These are phyloP conservation scores for Eupristina koningsbergeri DNA, from an alignment of 1,140 invertebrate species.

Conservation along the genomic window DNA sequence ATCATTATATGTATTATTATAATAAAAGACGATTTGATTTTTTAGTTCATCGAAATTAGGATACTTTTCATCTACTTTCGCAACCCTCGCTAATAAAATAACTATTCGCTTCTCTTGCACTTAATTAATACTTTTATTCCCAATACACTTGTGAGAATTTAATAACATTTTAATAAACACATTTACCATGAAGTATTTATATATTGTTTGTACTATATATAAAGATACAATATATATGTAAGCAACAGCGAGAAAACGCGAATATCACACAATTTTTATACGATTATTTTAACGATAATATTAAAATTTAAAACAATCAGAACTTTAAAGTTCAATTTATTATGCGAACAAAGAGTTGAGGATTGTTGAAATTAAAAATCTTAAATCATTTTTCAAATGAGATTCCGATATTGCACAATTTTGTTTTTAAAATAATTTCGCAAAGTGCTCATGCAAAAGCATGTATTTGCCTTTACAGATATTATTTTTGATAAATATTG, in stretches of 20 bases:
- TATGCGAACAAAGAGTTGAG: background rate
- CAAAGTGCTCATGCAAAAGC: background rate
- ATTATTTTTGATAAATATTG: too few species aligned
- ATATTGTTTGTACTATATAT: slow-evolving; percentile 5
- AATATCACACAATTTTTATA: background rate
- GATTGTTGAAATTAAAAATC: background rate
- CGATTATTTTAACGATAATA: background rate
- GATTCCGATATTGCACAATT: background rate
- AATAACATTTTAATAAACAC: slow-evolving; percentile 2
- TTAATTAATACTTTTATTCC: background rate
- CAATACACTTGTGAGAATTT: background rate
- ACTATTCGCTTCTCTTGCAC: background rate
- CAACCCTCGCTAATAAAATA: slow-evolving; percentile 28
- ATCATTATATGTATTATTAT: slow-evolving; percentile 35
- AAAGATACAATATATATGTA: slow-evolving; percentile 1
- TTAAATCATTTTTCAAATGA: background rate
- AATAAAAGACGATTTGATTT: slow-evolving; percentile 31
- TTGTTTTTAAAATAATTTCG: background rate
- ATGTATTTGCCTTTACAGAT: background rate
- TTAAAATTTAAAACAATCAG: slow-evolving; percentile 16
- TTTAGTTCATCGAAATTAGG: slow-evolving; percentile 4
- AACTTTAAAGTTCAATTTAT: background rate
- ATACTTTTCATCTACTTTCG: background rate
- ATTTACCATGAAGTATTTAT: background rate
- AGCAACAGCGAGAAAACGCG: background rate